Evolutionary conservation across 2,888 invertebrate genomes (phyloP), one percentile per base, ranked within the genome.

Genomic region (Dolichopus griseipennis): DNA sequence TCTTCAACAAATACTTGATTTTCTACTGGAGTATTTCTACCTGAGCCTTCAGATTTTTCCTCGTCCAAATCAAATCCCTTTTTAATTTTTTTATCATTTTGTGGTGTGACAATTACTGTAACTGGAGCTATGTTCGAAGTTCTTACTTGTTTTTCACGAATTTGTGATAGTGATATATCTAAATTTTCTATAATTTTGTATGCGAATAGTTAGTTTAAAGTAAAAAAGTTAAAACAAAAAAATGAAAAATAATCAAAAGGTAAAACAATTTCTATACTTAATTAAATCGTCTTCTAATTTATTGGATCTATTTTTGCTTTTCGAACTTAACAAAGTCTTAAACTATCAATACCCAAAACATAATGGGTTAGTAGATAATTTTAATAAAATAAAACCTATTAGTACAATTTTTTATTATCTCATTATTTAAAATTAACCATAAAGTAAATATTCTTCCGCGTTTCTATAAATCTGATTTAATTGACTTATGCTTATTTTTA

Each of bases 11-110:
- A 77, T 10, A 8, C 8, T 62, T 22, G 22, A 21, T 20, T 22
- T 5, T 80, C 78, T 27, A 27, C 5, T 0, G 85, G 86, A 0
- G 85, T 84, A 68, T 81, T 84, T 66, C 86, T 83, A 0, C 89
- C 90, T 0, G 86, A 85, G 18, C 84, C 77, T 21, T 74, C 84
- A 0, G 18, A n/a, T 22, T 62, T 62, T 27, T 63, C 63, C 70
- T 74, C 75, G 52, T 34, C 65, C 21, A 72, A 68, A 18, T 66
- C 67, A 9, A 66, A 65, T 52, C 68, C 71, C 64, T 22, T 65
- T 69, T 67, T 70, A 34, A 75, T 75, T n/a, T 69, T 66, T 12
- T 79, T 69, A 69, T 83, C 82, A 67, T 77, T 74, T 61, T 75
- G 76, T 37, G 76, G 71, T 63, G 74, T 72, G 7, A 75, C 71